Base-by-base conservation (phyloP, 2,113 vertebrate species). In the Zosterops borbonicus region DNA sequence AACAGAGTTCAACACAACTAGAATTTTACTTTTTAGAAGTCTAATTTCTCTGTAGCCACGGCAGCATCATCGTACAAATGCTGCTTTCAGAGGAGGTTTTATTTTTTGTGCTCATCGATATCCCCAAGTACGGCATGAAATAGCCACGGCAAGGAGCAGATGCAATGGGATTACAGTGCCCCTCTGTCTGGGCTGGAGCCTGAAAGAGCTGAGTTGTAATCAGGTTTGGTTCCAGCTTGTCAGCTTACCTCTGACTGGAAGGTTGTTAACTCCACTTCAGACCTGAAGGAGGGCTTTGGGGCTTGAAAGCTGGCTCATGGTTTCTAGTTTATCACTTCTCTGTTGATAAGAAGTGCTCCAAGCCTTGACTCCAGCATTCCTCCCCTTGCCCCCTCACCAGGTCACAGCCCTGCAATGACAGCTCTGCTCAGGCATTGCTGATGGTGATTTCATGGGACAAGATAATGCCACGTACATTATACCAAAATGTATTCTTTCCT, bases 171-270 rank as follows among this genome's bases (percentile, higher is more conserved):
- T 94, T 94, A 37, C 28, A 27, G 47, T 55, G 27, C 42, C 49
- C 8, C 53, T 89, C 83, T 83, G 31, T 70, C 73, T 83, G 42
- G 62, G 55, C 33, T 29, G 53, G 14, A 58, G 62, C 23, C 69
- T 88, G 67, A 74, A 85, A 59, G 64, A 94, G 28, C 71, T 74
- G 92, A 87, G 35, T 65, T 90, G 56, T 64, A 90, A 81, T 64
- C 68, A 78, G 60, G 52, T 93, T 95, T 83, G 69, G 71, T 86
- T 97, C 68, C 76, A 78, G 79, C 16, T 75, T 75, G 64, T 71
- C 75, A 88, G 44, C 23, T 95, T 89, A 60, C 68, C 50, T 90
- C 52, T 88, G 63, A 39, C 85, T 83, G 59, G 29, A 69, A 89
- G 46, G 71, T 86, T 92, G 41, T 77, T 83, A 83, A 39, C 68